Evolutionary conservation across 1,140 invertebrate genomes (phyloP), one percentile per base, ranked within the genome.

Genomic region (Tribolium madens): DNA sequence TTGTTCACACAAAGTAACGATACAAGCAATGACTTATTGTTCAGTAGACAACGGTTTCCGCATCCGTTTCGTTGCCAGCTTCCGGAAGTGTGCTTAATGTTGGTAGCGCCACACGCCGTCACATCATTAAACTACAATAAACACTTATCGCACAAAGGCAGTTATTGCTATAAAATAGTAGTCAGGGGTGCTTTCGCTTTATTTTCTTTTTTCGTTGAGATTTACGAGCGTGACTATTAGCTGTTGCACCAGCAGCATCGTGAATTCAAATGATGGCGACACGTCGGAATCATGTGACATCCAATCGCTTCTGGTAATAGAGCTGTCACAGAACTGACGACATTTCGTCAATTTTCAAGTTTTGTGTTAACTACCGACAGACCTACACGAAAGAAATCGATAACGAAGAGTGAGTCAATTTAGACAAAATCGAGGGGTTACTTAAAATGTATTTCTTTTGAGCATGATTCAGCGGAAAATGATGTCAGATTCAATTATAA

Each of bases 71-170:
- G 72, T 76, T 80, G 57, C 76, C 75, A 60, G 60, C 17, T 78
- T 79, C 79, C 81, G 79, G 81, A 80, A 80, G 78, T 80, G 81
- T 78, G 81, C 76, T 74, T 78, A 79, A 80, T 74, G 74, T 77
- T 71, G 52, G 52, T 36, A 78, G 70, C 73, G 79, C 79, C 76
- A 76, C 76, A 76, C 76, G 64, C 76, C 77, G 73, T 42, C 75
- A 79, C 60, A 79, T 81, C 80, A 80, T 81, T 81, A 81, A 81
- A 81, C 79, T 77, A 80, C 80, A 81, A 81, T 81, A 81, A 81
- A 80, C 80, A 81, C 79, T 81, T 81, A 81, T 81, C 80, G 80
- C 77, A 78, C 80, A 81, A 78, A 73, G 69, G 80, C 78, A 80
- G 78, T 80, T 81, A 80, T 80, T 80, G 73, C 70, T 70, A 79